Base-by-base conservation (phyloP, 1,140 invertebrate genomes). In the Euura lappo region DNA sequence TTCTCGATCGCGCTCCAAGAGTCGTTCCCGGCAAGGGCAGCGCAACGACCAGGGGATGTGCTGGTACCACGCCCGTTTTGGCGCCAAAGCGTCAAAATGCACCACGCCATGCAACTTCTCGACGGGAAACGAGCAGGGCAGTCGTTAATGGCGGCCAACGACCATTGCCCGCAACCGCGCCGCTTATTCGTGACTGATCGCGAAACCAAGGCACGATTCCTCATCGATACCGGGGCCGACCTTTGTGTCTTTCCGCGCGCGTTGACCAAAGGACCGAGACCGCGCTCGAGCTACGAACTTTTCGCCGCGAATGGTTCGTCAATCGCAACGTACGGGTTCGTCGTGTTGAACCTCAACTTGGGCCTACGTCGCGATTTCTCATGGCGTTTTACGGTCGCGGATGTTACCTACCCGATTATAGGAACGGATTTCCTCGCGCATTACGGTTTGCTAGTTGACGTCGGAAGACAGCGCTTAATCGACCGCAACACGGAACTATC, bases 361-460 rank as follows among this genome's bases (percentile, higher is more conserved):
- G 74, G 73, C 0, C 45, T 82, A 0, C 72, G 77, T 1, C 71
- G 79, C n/a, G 68, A 73, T n/a, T 77, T 78, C 28, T 42, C 28
- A 2, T 82, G 78, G 76, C 68, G 8, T 45, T 76, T 73, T 69
- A 68, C 69, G 6, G 65, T 70, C 44, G 77, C 70, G 4, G 75
- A 76, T 8, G 74, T 76, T 7, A 67, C 67, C 45, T 68, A 42
- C 6, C 64, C 76, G 1, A 76, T 77, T 2, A 68, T 77, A 10
- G 76, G 74, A 1, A 46, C 70, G n/a, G 71, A 77, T 47, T 84
- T 86, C 69, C 70, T 88, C 13, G 13, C 67, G 0, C 65, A 82
- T 73, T 81, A 78, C 72, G 73, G 78, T 4, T 67, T 87, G 44
- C 42, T 83, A 2, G 77, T 84, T 0, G 82, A 86, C 76, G 8